These are phyloP conservation scores for Anolis sagrei DNA, from an alignment of 2,113 vertebrate species.

Conservation along the genomic window DNA sequence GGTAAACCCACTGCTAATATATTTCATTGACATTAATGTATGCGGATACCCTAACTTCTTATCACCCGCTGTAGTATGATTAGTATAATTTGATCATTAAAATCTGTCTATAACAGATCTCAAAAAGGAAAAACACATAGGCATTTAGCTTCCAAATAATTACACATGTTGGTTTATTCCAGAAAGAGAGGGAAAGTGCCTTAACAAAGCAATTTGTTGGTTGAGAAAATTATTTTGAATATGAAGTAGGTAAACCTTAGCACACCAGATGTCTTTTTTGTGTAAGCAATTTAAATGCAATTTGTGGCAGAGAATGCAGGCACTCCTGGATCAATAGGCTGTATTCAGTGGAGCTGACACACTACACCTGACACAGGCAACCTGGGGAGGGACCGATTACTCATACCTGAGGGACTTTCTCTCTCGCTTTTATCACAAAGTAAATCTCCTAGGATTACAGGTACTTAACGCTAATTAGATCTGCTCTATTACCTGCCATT, in stretches of 20 bases:
- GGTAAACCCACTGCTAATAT: not conserved
- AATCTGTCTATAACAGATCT: slow-evolving; percentile 5
- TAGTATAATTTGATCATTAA: not conserved
- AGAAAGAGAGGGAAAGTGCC: slow-evolving; percentile 24
- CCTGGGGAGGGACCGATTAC: slow-evolving; percentile 80
- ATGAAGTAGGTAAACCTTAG: slow-evolving; percentile 77
- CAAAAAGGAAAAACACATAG: not conserved
- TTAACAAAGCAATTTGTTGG: slow-evolving; percentile 36
- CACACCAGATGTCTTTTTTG: slow-evolving; percentile 70
- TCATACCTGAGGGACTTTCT: slow-evolving; percentile 86
- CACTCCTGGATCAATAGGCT: slow-evolving; percentile 86
- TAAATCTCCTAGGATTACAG: slow-evolving; percentile 92
- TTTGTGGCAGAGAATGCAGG: slow-evolving; percentile 77
- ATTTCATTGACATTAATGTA: slow-evolving; percentile 26
- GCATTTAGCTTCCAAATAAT: not conserved
- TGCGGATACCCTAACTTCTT: slow-evolving; percentile 28
- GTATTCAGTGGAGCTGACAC: slow-evolving; percentile 84
- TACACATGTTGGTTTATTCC: slow-evolving; percentile 43
- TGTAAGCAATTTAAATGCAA: slow-evolving; percentile 80
- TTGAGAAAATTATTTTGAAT: slow-evolving; percentile 65
- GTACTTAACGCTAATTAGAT: slow-evolving; percentile 95
- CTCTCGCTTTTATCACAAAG: slow-evolving; percentile 82
- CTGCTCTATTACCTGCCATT: slow-evolving; percentile 89
- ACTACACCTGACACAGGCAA: slow-evolving; percentile 84
- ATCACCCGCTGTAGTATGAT: slow-evolving; percentile 9